Base-by-base conservation (phyloP, 2,888 invertebrate genomes). In the Neoitamus cyanurus region DNA sequence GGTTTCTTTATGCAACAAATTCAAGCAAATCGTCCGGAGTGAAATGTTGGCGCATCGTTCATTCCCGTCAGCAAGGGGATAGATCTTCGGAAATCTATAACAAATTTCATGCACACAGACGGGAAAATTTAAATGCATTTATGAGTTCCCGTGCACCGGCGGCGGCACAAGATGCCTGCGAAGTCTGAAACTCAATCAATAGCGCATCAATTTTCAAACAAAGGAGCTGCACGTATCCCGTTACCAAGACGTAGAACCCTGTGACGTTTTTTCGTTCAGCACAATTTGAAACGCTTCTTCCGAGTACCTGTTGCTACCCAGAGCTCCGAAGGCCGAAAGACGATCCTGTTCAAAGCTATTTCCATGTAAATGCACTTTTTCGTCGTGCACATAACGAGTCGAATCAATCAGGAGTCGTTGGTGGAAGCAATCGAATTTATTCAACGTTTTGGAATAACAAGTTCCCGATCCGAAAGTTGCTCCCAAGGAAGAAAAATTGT, bases 361-460 rank as follows among this genome's bases (percentile, higher is more conserved):
- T 82, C 69, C 82, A 82, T 82, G 69, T 82, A 82, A 82, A 82
- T 82, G 82, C 69, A 82, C 69, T 82, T 82, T 69, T 82, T 82
- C 69, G 36, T 82, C 58, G 20, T 69, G 13, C 69, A 34, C 37
- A 13, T 68, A 82, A 68, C 82, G 82, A 37, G n/a, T 13, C 28
- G 69, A 82, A 82, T 82, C 82, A 82, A 82, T 82, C 82, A 82
- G 82, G 82, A 82, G 25, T 69, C 37, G 36, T 25, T 69, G 82
- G 69, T 82, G 34, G 82, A 82, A 36, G 69, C 82, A 78, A 78
- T 78, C 37, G 82, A 82, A 82, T 82, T 69, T 82, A 82, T 82
- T 82, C 69, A 69, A 82, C 68, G 37, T 82, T 69, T 82, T 36
- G 69, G 82, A 82, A 82, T 82, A 82, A 82, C 68, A 82, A 69